Evolutionary conservation across 2,797 vertebrate species (phyloP).

Genomic region (Micromesistius poutassou): DNA sequence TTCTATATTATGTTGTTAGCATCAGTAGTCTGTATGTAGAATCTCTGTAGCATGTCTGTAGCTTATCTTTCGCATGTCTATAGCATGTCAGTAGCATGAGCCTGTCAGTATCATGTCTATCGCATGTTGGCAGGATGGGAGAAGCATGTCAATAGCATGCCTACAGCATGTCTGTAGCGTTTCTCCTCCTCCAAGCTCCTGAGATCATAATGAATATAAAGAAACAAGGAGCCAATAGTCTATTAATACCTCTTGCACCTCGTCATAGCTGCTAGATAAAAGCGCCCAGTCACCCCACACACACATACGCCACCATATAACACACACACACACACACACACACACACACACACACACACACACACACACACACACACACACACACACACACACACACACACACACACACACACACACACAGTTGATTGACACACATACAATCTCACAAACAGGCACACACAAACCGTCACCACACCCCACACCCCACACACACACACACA

Average conservation of each 20-base stretch:
- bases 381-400: too few relatives aligned
- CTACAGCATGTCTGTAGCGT: background rate
- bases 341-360: background rate
- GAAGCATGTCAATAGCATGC: background rate
- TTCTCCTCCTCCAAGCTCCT: background rate
- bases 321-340: background rate
- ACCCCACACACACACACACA: too few relatives aligned
- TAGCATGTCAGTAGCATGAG: background rate
- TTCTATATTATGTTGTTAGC: too few relatives aligned
- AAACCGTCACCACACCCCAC: too few relatives aligned
- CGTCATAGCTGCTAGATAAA: slow-evolving; percentile 59
- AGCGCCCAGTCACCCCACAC: slow-evolving; percentile 28
- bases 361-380: too few relatives aligned
- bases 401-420: too few relatives aligned
- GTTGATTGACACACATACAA: slow-evolving; percentile 17
- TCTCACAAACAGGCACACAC: too few relatives aligned
- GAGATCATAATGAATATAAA: slow-evolving; percentile 68
- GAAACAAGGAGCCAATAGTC: slow-evolving; percentile 51
- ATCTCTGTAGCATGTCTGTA: too few relatives aligned
- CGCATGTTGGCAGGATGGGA: too few relatives aligned
- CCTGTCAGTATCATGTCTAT: background rate
- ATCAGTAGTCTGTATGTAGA: too few relatives aligned
- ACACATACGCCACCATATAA: slow-evolving; percentile 29
- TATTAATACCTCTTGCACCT: slow-evolving; percentile 69
- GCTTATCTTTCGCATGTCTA: background rate